These are phyloP conservation scores for Cerastis rubricosa DNA, from an alignment of 2,888 invertebrate species.

Conservation along the genomic window DNA sequence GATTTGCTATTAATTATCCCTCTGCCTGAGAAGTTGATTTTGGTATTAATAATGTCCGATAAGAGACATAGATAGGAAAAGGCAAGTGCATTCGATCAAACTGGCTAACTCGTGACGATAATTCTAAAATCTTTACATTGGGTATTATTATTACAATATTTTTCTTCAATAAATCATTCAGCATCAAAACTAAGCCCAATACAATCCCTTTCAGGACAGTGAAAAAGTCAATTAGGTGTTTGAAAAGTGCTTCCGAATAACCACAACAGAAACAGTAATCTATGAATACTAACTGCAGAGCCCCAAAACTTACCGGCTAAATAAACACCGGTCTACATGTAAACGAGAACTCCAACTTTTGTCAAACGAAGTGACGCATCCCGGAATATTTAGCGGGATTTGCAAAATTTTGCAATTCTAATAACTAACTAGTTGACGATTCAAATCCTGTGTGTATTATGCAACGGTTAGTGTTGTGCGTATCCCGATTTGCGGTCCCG, in stretches of 20 bases:
- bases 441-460: slow-evolving; percentile 64
- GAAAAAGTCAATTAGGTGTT: background rate
- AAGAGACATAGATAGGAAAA: background rate
- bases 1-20: background rate
- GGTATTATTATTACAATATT: background rate
- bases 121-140: background rate
- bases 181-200: background rate
- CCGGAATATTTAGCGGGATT: slow-evolving; percentile 65
- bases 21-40: background rate
- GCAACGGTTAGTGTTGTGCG: slow-evolving; percentile 61
- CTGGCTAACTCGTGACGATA: no score
- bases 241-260: background rate
- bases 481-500: slow-evolving; percentile 10
- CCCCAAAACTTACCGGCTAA: slow-evolving; percentile 44
- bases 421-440: slow-evolving; percentile 67
- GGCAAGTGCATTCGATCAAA: background rate
- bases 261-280: slow-evolving; percentile 5
- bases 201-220: background rate
- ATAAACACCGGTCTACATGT: slow-evolving; percentile 40
- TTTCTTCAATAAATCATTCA: background rate
- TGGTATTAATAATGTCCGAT: background rate
- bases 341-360: slow-evolving; percentile 51
- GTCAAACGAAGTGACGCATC: slow-evolving; percentile 55
- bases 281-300: slow-evolving; percentile 55
- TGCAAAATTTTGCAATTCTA: slow-evolving; percentile 70